A percentile compares a stretch with the other conserved stretches of the same genome.
Evolutionary conservation across 1,140 invertebrate genomes (phyloP).

Genomic region (Drosophila pseudoobscura): DNA sequence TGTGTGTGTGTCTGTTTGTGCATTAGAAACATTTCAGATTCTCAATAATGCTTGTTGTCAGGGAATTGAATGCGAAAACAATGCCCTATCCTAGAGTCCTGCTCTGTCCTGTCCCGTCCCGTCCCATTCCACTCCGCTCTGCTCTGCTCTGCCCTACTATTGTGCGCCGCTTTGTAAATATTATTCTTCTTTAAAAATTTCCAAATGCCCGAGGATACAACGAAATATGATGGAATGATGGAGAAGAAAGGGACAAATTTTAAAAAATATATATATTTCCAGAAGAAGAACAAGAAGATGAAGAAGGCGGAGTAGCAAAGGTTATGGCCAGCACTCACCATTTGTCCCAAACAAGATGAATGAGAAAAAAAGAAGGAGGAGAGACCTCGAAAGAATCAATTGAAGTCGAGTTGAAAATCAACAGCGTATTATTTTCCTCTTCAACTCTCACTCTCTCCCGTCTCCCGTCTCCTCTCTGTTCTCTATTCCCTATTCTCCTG

Average conservation of each 20-base stretch:
- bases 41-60: slow-evolving; percentile 64
- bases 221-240: neutral
- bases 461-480: neutral
- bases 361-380: slow-evolving; percentile 47
- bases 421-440: slow-evolving; percentile 68
- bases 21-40: slow-evolving; percentile 50
- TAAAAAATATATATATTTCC: slow-evolving; percentile 44
- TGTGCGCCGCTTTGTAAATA: slow-evolving; percentile 78
- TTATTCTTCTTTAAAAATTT: slow-evolving; percentile 72
- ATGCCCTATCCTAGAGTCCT: slow-evolving; percentile 45
- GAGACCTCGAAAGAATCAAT: slow-evolving; percentile 71
- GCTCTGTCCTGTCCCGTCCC: slow-evolving; percentile 4
- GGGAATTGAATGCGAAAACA: slow-evolving; percentile 61
- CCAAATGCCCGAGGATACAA: slow-evolving; percentile 34
- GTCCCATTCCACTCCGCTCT: slow-evolving; percentile 3
- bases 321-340: slow-evolving; percentile 77
- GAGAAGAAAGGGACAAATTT: slow-evolving; percentile 33
- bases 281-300: slow-evolving; percentile 8
- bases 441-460: neutral
- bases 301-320: slow-evolving; percentile 54
- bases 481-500: neutral
- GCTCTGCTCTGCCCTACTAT: slow-evolving; percentile 47
- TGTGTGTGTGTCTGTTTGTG: slow-evolving; percentile 27
- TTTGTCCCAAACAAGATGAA: slow-evolving; percentile 76
- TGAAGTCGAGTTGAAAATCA: slow-evolving; percentile 80